phyloP scores from a whole-genome alignment of 2,113 vertebrate species.

The Perognathus longimembris region DNA sequence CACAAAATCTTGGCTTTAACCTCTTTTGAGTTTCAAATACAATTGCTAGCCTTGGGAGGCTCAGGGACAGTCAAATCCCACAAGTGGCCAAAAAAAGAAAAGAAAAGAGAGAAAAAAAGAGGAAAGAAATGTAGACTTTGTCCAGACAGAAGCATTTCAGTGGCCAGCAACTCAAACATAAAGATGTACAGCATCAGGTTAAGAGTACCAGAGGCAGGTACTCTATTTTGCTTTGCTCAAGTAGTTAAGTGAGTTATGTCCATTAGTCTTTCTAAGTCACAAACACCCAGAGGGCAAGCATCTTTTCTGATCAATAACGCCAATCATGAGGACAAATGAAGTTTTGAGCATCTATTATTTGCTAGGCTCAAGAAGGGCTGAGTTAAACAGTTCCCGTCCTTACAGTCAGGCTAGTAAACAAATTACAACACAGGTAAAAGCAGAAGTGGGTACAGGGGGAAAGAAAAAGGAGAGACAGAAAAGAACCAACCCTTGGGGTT shows the following conservation, averaged over 20 bases:
- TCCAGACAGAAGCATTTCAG: not conserved
- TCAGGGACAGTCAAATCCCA: too few relatives aligned
- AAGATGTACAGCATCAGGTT: not conserved
- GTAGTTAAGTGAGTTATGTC: not conserved
- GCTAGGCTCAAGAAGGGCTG: not conserved
- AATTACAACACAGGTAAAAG: constrained; percentile 58
- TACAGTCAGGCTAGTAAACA: constrained; percentile 39
- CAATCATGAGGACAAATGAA: not conserved
- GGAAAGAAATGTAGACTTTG: not conserved
- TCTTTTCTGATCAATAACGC: not conserved
- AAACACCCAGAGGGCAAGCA: not conserved
- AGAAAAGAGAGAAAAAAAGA: not conserved
- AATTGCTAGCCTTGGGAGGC: not conserved
- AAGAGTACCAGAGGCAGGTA: not conserved
- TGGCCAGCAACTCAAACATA: not conserved
- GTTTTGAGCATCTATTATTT: not conserved
- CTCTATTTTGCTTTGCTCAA: not conserved
- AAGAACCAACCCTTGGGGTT: too few relatives aligned
- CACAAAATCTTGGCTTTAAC: constrained; percentile 48
- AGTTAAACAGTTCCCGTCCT: constrained; percentile 29
- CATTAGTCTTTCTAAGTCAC: not conserved
- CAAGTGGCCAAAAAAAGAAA: too few relatives aligned
- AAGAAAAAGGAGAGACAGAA: too few relatives aligned
- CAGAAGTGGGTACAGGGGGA: not conserved
- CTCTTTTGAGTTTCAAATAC: constrained; percentile 35